Conservation (phyloP, 2,113 vertebrate genomes). For the Prochilodus magdalenae region DNA sequence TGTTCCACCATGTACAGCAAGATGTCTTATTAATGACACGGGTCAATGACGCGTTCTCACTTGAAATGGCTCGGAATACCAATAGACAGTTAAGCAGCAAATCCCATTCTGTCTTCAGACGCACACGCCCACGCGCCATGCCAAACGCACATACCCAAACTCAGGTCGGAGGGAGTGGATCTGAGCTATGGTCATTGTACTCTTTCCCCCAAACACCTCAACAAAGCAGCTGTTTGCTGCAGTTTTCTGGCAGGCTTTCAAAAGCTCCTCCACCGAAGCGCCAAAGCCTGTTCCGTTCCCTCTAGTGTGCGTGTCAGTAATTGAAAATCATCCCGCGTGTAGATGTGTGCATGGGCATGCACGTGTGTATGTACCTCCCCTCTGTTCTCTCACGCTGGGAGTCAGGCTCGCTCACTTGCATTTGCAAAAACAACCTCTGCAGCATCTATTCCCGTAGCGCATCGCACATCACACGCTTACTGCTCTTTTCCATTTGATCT, state of each 20-base stretch:
- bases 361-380: conserved; percentile 4
- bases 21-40: conserved; percentile 29
- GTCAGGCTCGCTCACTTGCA: neutral
- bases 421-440: neutral
- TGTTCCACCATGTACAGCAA: conserved; percentile 25
- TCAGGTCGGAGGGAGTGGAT: neutral
- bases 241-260: conserved; percentile 30
- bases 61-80: conserved; percentile 16
- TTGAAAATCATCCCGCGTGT: conserved; percentile 70
- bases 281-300: conserved; percentile 43
- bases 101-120: conserved; percentile 45
- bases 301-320: conserved; percentile 60
- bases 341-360: conserved; percentile 35
- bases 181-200: conserved; percentile 1
- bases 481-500: neutral
- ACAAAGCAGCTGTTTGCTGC: conserved; percentile 37
- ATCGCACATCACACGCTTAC: neutral
- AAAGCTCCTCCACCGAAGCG: conserved; percentile 18
- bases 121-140: conserved; percentile 10
- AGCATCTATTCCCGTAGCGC: neutral
- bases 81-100: neutral
- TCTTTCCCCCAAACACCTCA: neutral
- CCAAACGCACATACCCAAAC: conserved; percentile 3
- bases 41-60: conserved; percentile 15
- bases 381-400: neutral